Percentiles rank a stretch among this genome's conserved stretches.
Conservation (phyloP, 2,113 vertebrate species). For the Ploceus nigricollis region DNA sequence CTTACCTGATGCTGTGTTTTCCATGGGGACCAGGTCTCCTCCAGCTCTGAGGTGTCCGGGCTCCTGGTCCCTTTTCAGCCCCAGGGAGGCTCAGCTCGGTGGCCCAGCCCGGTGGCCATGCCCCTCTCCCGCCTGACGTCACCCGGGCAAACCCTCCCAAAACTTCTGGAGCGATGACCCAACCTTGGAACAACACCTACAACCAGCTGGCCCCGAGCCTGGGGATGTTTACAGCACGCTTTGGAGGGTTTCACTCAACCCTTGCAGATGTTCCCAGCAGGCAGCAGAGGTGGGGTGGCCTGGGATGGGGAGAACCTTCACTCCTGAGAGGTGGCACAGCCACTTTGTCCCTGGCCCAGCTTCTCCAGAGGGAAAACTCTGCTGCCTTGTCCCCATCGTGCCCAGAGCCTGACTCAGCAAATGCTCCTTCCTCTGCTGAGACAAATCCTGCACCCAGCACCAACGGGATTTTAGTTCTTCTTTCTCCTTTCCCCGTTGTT, state of each 20-base stretch:
- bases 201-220: neutral
- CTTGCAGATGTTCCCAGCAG: fast-evolving
- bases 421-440: neutral
- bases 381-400: neutral
- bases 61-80: neutral
- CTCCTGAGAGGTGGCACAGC: neutral
- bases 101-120: neutral
- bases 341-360: neutral
- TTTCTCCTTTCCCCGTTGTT: neutral
- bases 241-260: fast-evolving
- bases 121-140: conserved; percentile 37
- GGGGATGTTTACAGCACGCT: fast-evolving
- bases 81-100: neutral
- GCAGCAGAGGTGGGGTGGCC: neutral
- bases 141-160: neutral
- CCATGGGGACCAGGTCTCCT: neutral
- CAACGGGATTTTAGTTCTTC: fast-evolving
- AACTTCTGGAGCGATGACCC: neutral
- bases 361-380: neutral
- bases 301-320: fast-evolving
- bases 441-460: fast-evolving
- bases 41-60: neutral
- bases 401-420: neutral
- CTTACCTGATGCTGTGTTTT: neutral
- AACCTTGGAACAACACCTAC: fast-evolving